Conservation (phyloP, 1,140 invertebrate genomes). For the Heterodera carotae region DNA sequence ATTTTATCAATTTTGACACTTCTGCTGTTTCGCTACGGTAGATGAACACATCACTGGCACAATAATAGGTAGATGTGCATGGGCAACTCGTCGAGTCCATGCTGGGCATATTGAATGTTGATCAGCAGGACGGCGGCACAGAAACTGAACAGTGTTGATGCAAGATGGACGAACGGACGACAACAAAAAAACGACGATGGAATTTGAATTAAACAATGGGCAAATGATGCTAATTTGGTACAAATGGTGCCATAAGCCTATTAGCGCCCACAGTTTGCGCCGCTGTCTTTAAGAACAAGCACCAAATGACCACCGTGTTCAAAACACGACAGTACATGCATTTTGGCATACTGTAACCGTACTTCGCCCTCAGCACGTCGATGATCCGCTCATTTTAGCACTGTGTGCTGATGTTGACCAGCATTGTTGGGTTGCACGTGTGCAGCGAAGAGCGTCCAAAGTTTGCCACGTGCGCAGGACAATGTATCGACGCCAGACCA, state of each 20-base stretch:
- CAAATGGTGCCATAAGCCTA: no score
- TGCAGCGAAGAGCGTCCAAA: constrained; percentile 39
- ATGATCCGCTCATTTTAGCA: constrained; percentile 32
- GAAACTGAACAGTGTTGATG: constrained; percentile 51
- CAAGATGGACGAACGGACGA: no score
- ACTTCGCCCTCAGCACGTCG: constrained; percentile 31
- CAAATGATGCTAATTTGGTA: no score
- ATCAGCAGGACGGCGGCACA: constrained; percentile 56
- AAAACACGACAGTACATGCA: neutral
- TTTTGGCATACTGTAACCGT: constrained; percentile 1
- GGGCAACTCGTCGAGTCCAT: constrained; percentile 59
- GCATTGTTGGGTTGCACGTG: constrained; percentile 32
- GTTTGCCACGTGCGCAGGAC: constrained; percentile 31
- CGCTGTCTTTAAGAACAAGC: no score
- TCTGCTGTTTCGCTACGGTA: constrained; percentile 60
- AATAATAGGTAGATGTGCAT: constrained; percentile 53
- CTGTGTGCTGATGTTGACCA: constrained; percentile 22
- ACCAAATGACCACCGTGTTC: no score
- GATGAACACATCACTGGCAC: constrained; percentile 59
- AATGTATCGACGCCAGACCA: constrained; percentile 21
- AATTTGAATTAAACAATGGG: no score
- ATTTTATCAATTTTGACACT: constrained; percentile 35
- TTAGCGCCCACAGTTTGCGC: no score
- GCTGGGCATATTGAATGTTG: constrained; percentile 61
- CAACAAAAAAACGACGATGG: no score